These are phyloP conservation scores for Bhutanitis thaidina DNA, from an alignment of 2,888 invertebrate genomes.

Conservation along the genomic window DNA sequence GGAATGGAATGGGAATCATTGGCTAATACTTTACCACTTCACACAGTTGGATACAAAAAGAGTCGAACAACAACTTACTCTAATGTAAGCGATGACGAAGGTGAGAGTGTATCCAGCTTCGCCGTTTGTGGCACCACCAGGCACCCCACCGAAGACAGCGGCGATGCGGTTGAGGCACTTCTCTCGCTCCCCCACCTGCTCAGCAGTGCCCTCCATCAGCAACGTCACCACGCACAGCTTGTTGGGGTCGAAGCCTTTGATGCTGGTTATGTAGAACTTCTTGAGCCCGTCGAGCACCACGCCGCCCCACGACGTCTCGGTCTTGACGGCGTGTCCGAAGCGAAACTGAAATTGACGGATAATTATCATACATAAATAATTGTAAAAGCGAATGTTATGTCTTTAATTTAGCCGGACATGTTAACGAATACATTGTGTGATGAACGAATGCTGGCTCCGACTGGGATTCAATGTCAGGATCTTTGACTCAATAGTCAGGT, in stretches of 20 bases:
- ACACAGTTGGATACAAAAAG: too few species aligned
- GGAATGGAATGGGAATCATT: too few species aligned
- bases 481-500: too few species aligned
- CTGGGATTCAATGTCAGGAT: too few species aligned
- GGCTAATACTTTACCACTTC: too few species aligned
- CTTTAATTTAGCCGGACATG: too few species aligned
- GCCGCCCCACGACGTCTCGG: constrained; percentile 80
- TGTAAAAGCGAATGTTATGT: too few species aligned
- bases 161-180: constrained; percentile 89
- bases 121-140: constrained; percentile 96
- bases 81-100: constrained; percentile 98
- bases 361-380: too few species aligned
- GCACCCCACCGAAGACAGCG: constrained; percentile 86
- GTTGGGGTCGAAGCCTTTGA: constrained; percentile 91
- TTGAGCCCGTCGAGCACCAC: constrained; percentile 89
- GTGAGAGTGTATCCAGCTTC: constrained; percentile 97
- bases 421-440: too few species aligned
- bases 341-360: constrained; percentile 83
- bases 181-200: constrained; percentile 82
- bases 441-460: too few species aligned
- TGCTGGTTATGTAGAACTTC: constrained; percentile 90
- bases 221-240: constrained; percentile 95
- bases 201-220: constrained; percentile 90
- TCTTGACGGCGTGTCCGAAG: constrained; percentile 91
- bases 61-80: constrained; percentile 79